These are phyloP conservation scores for Protomyctophum bolini DNA, from an alignment of 2,113 vertebrate species.

Conservation along the genomic window DNA sequence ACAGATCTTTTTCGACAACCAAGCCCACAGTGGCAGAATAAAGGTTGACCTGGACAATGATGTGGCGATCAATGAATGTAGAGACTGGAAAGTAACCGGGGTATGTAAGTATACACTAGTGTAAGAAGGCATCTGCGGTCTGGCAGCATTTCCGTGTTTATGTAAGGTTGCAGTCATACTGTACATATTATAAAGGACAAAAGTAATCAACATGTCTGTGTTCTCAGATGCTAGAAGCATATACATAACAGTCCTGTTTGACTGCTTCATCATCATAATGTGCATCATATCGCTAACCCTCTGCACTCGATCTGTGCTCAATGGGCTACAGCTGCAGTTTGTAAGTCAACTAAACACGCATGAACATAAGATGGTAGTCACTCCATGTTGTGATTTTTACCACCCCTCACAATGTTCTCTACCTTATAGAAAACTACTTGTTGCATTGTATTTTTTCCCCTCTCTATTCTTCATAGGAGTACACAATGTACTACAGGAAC, in stretches of 20 bases:
- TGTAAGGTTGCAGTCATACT: neutral
- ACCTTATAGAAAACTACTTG: neutral
- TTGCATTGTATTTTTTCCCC: neutral
- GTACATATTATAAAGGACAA: neutral
- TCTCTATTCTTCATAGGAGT: constrained; percentile 79
- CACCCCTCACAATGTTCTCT: neutral
- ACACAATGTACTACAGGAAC: constrained; percentile 79
- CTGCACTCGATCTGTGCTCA: constrained; percentile 87
- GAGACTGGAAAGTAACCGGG: constrained; percentile 89
- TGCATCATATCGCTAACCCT: constrained; percentile 86
- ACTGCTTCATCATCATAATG: constrained; percentile 86
- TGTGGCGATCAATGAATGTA: constrained; percentile 90
- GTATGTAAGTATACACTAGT: constrained; percentile 82
- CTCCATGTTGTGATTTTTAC: neutral
- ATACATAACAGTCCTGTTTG: constrained; percentile 89
- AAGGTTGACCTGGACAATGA: constrained; percentile 89
- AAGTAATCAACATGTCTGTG: neutral
- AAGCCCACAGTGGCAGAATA: constrained; percentile 92
- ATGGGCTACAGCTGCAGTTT: constrained; percentile 86
- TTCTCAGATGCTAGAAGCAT: constrained; percentile 85
- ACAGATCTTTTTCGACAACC: constrained; percentile 92
- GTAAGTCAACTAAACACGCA: constrained; percentile 72
- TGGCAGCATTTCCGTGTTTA: neutral
- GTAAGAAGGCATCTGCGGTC: neutral
- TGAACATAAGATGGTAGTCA: neutral